These are phyloP conservation scores for Semnornis frantzii DNA, from an alignment of 2,113 vertebrate species.

Conservation along the genomic window DNA sequence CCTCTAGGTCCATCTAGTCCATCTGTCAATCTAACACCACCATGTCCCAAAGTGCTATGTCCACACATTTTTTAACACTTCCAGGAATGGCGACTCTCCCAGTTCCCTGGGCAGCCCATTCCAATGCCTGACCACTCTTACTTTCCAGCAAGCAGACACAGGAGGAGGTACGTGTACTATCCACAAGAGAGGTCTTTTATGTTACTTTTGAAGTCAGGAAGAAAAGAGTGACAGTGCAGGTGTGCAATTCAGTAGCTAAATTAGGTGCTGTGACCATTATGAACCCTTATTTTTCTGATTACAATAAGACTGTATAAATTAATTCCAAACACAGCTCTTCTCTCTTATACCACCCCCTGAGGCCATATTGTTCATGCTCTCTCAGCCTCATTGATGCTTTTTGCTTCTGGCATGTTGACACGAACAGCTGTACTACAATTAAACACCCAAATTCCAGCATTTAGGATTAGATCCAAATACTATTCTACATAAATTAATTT, in stretches of 20 bases:
- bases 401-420: neutral
- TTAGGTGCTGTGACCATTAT: neutral
- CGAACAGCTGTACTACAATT: neutral
- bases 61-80: too few relatives aligned
- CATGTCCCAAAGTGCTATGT: too few relatives aligned
- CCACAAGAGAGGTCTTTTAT: neutral
- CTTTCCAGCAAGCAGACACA: neutral
- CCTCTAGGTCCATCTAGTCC: too few relatives aligned
- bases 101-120: too few relatives aligned
- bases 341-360: neutral
- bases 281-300: neutral
- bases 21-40: too few relatives aligned
- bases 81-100: too few relatives aligned
- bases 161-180: neutral
- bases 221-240: neutral
- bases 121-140: too few relatives aligned
- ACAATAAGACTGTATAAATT: neutral
- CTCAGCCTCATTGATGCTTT: neutral
- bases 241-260: neutral
- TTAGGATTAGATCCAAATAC: neutral
- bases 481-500: conserved; percentile 5
- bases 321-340: neutral
- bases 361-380: neutral
- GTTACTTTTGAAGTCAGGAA: neutral
- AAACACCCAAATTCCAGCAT: neutral